These are phyloP conservation scores for Capitella teleta DNA, from an alignment of 1,140 invertebrate species.

Conservation along the genomic window DNA sequence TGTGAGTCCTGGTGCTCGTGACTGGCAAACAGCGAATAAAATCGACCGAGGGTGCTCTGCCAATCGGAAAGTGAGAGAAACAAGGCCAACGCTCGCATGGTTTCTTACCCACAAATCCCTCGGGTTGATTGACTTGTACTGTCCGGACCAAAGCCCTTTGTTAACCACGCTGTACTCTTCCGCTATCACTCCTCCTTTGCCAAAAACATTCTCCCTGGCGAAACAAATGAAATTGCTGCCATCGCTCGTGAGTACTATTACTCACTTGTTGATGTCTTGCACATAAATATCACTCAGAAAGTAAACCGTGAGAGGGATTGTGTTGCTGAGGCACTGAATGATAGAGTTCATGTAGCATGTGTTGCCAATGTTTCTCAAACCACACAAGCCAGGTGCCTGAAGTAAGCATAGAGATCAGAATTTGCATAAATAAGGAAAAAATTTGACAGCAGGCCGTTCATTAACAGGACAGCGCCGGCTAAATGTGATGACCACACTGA, in stretches of 20 bases:
- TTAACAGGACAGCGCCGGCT: too few relatives aligned
- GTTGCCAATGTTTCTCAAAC: conserved; percentile 68
- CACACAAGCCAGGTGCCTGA: conserved; percentile 40
- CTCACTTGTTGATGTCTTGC: conserved; percentile 33
- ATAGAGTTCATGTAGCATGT: conserved; percentile 77
- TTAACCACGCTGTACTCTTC: conserved; percentile 42
- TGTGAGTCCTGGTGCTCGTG: conserved; percentile 88
- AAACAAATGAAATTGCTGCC: not conserved
- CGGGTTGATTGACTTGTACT: conserved; percentile 59
- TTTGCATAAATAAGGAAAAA: too few relatives aligned
- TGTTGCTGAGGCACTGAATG: conserved; percentile 63
- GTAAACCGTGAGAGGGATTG: conserved; percentile 59
- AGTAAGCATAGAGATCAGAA: too few relatives aligned
- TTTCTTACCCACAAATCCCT: conserved; percentile 59
- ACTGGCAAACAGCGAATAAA: conserved; percentile 54
- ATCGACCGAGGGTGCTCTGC: not conserved
- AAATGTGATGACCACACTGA: too few relatives aligned
- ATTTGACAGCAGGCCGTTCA: too few relatives aligned
- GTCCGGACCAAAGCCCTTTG: conserved; percentile 41
- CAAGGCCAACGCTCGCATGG: not conserved
- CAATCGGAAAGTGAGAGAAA: not conserved
- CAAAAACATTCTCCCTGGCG: conserved; percentile 1
- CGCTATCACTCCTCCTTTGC: conserved; percentile 38
- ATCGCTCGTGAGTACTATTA: conserved; percentile 15
- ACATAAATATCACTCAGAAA: conserved; percentile 47